Evolutionary conservation across 92 coral and sea anemone species (phyloP).

Genomic region (Parazoanthus darwini): DNA sequence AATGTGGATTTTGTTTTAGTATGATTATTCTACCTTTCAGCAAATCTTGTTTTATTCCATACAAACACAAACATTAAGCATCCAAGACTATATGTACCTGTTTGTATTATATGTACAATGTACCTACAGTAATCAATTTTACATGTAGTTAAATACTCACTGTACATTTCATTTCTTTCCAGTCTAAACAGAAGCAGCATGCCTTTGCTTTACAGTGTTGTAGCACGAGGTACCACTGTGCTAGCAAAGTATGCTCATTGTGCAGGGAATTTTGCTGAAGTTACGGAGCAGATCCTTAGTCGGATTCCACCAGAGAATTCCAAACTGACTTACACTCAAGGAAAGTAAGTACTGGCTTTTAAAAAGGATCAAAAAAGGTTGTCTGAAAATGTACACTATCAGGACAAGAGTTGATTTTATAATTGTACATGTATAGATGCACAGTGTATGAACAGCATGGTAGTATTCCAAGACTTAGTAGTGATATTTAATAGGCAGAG

Average conservation of each 20-base stretch:
- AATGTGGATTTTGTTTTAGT: too few species aligned
- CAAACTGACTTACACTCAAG: conserved; percentile 97
- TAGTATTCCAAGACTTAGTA: too few species aligned
- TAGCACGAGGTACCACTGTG: conserved; percentile 97
- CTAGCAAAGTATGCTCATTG: conserved; percentile 97
- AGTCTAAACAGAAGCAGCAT: conserved; percentile 45
- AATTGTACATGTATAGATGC: not conserved
- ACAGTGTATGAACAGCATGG: too few species aligned
- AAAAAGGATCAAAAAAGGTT: too few species aligned
- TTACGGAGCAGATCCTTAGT: conserved; percentile 91
- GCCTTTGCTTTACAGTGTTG: conserved; percentile 95
- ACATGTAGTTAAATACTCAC: too few species aligned
- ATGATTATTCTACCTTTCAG: too few species aligned
- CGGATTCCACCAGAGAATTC: conserved; percentile 98
- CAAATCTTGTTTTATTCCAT: too few species aligned
- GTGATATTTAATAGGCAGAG: too few species aligned
- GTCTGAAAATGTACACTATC: not conserved
- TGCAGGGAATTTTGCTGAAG: conserved; percentile 99
- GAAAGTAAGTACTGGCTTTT: conserved; percentile 63
- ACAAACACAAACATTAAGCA: too few species aligned
- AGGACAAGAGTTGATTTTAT: not conserved
- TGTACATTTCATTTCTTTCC: not conserved
- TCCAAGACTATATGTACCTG: too few species aligned
- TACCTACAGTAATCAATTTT: too few species aligned
- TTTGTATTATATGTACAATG: too few species aligned